Base-by-base conservation (phyloP, 2,113 vertebrate species). In the Dicerorhinus sumatrensis region DNA sequence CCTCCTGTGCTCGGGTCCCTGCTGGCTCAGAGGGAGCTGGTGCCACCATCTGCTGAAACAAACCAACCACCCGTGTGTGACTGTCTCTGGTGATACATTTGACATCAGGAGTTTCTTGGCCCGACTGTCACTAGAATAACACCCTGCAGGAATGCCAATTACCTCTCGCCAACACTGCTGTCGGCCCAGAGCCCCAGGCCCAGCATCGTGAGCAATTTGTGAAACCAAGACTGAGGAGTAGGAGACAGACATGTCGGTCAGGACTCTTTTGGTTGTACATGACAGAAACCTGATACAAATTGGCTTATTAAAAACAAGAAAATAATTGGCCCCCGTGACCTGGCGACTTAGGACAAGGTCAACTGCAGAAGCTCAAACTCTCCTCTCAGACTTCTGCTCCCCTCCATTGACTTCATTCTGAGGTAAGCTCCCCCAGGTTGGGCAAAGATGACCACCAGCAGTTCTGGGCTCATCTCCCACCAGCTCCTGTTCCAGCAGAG, bases 201-300 rank as follows among this genome's bases (percentile, higher is more conserved):
- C 21, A 25, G 63, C 20, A 8, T 20, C 36, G 3, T 6, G 2
- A 10, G 51, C 17, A 4, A 7, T 21, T 11, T 25, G 11, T 5
- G 8, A 20, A 42, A 33, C 3, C 18, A 18, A 58, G 54, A 20
- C 0, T 12, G 18, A 33, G 56, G 33, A 31, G 23, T 1, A 0
- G 62, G 76, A 36, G 4, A 0, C 29, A 31, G n/a, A 21, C 2
- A 12, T 6, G 1, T 0, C 54, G 1, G 39, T 14, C 39, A 31
- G 70, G 63, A 62, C 16, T 31, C 20, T 11, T 23, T 16, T 0
- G 80, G 89, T 7, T 80, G 2, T 31, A 12, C 14, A 63, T 25
- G 76, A 42, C 56, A 80, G 54, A 46, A 23, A 46, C 73, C 39
- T 33, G 14, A 33, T 1, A 18, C 62, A 27, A 31, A 60, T 2